These are phyloP conservation scores for Hypsibius dujardini DNA, from an alignment of 1,140 invertebrate species.

Conservation along the genomic window DNA sequence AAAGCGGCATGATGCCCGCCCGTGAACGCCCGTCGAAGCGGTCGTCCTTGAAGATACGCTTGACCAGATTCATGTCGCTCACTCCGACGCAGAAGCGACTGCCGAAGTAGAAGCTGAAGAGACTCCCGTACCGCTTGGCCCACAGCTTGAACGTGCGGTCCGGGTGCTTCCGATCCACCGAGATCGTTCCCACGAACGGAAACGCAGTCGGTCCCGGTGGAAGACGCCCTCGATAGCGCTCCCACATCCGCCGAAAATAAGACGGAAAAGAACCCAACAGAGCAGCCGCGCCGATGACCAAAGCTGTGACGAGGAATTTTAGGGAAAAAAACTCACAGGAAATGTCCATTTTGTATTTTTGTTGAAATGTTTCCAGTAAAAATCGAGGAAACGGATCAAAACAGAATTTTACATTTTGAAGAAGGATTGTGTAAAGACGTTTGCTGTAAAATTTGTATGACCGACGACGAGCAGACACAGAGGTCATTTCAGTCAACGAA, in stretches of 20 bases:
- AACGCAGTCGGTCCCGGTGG: neutral
- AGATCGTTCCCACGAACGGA: neutral
- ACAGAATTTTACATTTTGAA: too few relatives aligned
- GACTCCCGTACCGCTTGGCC: neutral
- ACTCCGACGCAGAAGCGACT: neutral
- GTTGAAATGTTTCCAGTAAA: too few relatives aligned
- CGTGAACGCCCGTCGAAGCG: neutral
- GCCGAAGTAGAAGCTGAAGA: neutral
- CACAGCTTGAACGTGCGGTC: neutral
- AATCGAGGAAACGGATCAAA: too few relatives aligned
- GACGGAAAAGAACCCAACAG: neutral
- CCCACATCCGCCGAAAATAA: neutral
- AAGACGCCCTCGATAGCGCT: neutral
- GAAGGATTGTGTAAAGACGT: too few relatives aligned
- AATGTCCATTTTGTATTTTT: too few relatives aligned
- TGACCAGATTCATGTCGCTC: neutral
- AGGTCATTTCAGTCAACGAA: too few relatives aligned
- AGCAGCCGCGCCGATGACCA: neutral
- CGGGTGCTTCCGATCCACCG: neutral
- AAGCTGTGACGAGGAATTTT: too few relatives aligned
- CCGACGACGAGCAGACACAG: too few relatives aligned
- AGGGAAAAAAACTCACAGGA: too few relatives aligned
- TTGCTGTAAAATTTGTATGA: too few relatives aligned
- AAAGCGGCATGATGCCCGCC: neutral
- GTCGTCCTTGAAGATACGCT: neutral